Base-by-base conservation (phyloP, 1,140 invertebrate genomes). In the Eumeta japonica region DNA sequence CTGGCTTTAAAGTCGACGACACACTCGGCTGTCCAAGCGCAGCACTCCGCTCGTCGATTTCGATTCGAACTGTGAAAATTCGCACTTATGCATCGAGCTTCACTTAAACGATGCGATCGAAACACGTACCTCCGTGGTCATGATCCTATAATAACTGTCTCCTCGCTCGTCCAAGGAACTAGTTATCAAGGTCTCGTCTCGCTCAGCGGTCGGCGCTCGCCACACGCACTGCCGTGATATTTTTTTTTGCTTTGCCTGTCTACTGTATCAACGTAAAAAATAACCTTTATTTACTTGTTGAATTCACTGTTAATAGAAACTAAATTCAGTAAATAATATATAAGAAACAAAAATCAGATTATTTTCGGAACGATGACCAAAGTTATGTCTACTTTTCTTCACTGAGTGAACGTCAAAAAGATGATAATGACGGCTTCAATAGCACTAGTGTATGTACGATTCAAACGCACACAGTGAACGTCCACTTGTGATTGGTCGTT, bases 161-260 rank as follows among this genome's bases (percentile, higher is more conserved):
- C 56, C 61, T 68, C 63, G 55, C 50, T 72, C 57, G 66, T 61
- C 65, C 63, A 62, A 74, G 61, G 63, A 75, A 76, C 70, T 66
- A 76, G 68, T 72, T 75, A 75, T 76, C 73, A 76, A 76, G 73
- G 73, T 73, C 73, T 73, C 52, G 62, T 70, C 64, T 65, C 66
- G 58, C 63, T 61, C 58, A 53, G 57, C 62, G 51, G 57, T 58
- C 62, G 58, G 43, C 67, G 63, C 65, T 57, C 49, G 41, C 48
- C 50, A 61, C 37, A 35, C 45, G 43, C 46, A 46, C 49, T n/a
- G n/a, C n/a, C n/a, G n/a, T n/a, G n/a, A n/a, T n/a, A n/a, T n/a
- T n/a, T n/a, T n/a, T n/a, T n/a, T n/a, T n/a, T n/a, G n/a, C n/a
- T n/a, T n/a, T n/a, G n/a, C n/a, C n/a, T n/a, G n/a, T n/a, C 55